Percentiles rank a stretch among this genome's conserved stretches.
phyloP scores from a whole-genome alignment of 1,140 invertebrate genomes.

The Pseudobourletiella spinata region DNA sequence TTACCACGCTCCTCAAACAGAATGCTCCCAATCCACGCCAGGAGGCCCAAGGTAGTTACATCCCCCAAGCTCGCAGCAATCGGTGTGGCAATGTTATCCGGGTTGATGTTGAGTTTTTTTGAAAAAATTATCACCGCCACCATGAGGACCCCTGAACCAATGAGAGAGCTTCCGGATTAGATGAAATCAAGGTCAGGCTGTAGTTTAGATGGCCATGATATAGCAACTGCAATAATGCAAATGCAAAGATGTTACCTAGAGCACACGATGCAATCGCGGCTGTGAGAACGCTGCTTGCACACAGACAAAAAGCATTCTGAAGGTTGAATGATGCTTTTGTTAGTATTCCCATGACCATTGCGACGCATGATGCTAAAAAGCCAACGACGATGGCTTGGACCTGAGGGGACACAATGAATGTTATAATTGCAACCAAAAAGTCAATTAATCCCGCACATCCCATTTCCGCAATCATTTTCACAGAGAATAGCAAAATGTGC shows the following conservation, averaged over 20 bases:
- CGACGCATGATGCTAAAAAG: slow-evolving; percentile 75
- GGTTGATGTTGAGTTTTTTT: slow-evolving; percentile 74
- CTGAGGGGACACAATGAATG: slow-evolving; percentile 39
- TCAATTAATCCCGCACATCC: too few relatives aligned
- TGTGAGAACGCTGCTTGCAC: slow-evolving; percentile 47
- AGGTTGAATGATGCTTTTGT: slow-evolving; percentile 65
- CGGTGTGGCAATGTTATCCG: slow-evolving; percentile 93
- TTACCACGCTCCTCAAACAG: slow-evolving; percentile 9
- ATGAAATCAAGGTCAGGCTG: too few relatives aligned
- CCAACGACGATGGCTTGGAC: slow-evolving; percentile 89
- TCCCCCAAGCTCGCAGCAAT: slow-evolving; percentile 92
- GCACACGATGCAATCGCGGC: slow-evolving; percentile 32
- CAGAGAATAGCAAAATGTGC: too few relatives aligned
- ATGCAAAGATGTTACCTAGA: slow-evolving; percentile 40
- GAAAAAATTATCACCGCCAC: slow-evolving; percentile 72
- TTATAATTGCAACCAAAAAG: too few relatives aligned
- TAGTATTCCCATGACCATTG: slow-evolving; percentile 73
- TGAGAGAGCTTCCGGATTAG: too few relatives aligned
- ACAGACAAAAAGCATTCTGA: slow-evolving; percentile 70
- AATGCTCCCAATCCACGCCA: slow-evolving; percentile 23
- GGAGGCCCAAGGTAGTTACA: slow-evolving; percentile 43
- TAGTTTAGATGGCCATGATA: too few relatives aligned
- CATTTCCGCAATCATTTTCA: too few relatives aligned
- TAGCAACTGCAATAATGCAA: too few relatives aligned
- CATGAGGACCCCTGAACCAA: slow-evolving; percentile 46